Percentiles rank a stretch among this genome's conserved stretches.
Conservation (phyloP, 2,113 vertebrate genomes). For the Takifugu bimaculatus region DNA sequence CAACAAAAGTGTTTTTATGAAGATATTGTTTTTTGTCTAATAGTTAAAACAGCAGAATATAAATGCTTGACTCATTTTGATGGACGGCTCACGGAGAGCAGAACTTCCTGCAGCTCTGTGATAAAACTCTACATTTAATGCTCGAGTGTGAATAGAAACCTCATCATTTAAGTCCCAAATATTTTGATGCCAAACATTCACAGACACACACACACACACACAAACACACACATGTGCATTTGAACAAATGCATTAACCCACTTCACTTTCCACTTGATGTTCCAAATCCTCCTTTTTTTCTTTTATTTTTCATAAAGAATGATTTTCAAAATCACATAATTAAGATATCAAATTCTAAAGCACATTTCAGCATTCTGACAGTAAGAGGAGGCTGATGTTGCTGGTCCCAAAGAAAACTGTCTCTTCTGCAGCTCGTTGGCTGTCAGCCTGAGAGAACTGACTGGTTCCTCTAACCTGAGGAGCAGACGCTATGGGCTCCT, state of each 20-base stretch:
- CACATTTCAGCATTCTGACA: conserved; percentile 46
- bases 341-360: conserved; percentile 55
- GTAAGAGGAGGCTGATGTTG: conserved; percentile 61
- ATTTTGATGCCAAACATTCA: too few relatives aligned
- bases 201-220: too few relatives aligned
- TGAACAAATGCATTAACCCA: too few relatives aligned
- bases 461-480: conserved; percentile 50
- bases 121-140: conserved; percentile 64
- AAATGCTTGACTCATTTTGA: conserved; percentile 5
- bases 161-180: too few relatives aligned
- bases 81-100: conserved; percentile 3
- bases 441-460: conserved; percentile 53
- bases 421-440: conserved; percentile 65
- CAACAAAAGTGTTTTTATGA: conserved; percentile 3
- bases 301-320: conserved; percentile 42
- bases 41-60: conserved; percentile 1
- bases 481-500: conserved; percentile 10
- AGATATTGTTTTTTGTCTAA: background rate
- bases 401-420: conserved; percentile 58
- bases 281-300: conserved; percentile 34
- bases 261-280: conserved; percentile 33
- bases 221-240: too few relatives aligned
- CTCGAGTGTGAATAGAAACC: too few relatives aligned
- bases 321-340: conserved; percentile 52
- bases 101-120: conserved; percentile 63